A percentile compares a stretch with the other conserved stretches of the same genome.
These are phyloP conservation scores for Semaprochilodus insignis DNA, from an alignment of 2,797 vertebrate genomes.

Conservation along the genomic window DNA sequence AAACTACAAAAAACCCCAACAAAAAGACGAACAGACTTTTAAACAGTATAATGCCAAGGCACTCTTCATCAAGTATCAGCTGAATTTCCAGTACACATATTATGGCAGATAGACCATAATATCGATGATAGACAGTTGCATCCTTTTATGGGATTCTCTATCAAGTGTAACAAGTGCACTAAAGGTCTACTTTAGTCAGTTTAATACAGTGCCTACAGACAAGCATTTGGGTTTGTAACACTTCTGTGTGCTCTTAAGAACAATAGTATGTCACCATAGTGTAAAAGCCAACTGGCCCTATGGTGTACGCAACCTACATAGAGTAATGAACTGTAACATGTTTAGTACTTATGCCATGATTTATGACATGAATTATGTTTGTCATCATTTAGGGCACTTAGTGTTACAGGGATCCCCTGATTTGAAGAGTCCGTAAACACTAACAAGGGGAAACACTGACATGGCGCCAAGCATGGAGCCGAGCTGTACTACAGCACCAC, in stretches of 20 bases:
- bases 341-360: neutral
- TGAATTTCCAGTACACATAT: neutral
- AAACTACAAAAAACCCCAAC: neutral
- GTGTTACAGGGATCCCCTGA: slow-evolving; percentile 83
- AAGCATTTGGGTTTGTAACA: neutral
- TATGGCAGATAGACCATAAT: neutral
- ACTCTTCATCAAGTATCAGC: slow-evolving; percentile 12
- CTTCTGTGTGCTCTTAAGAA: neutral
- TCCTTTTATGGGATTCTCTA: neutral
- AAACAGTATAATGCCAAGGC: neutral
- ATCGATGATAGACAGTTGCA: neutral
- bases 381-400: slow-evolving; percentile 70
- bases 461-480: slow-evolving; percentile 76
- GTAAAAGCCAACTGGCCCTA: neutral
- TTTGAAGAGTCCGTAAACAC: slow-evolving; percentile 78
- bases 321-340: neutral
- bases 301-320: neutral
- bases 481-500: slow-evolving; percentile 77
- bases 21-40: neutral
- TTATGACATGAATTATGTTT: neutral
- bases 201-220: slow-evolving; percentile 7
- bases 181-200: neutral
- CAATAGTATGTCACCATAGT: neutral
- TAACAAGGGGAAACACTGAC: slow-evolving; percentile 78
- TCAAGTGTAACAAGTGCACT: neutral